These are phyloP conservation scores for Sclerurus mexicanus DNA, from an alignment of 2,113 vertebrate genomes.

Conservation along the genomic window DNA sequence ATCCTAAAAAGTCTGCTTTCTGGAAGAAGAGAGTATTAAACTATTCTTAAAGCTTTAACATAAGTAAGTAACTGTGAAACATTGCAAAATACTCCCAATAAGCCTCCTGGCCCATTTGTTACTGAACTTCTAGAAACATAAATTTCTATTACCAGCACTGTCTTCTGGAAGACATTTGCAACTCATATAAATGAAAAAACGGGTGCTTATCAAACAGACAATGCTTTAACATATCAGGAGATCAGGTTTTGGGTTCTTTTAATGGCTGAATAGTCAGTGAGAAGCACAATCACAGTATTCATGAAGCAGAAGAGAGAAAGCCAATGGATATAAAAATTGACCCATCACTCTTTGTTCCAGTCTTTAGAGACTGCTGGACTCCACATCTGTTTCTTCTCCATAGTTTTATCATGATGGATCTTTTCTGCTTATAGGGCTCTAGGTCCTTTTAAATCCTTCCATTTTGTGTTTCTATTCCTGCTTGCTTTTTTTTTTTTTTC, in stretches of 20 bases:
- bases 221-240: not conserved
- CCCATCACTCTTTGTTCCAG: slow-evolving; percentile 23
- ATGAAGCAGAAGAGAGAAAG: slow-evolving; percentile 21
- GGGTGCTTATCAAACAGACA: not conserved
- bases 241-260: not conserved
- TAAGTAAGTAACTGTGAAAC: not conserved
- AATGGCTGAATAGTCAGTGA: not conserved
- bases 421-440: slow-evolving; percentile 20
- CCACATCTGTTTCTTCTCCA: slow-evolving; percentile 53
- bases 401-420: slow-evolving; percentile 33
- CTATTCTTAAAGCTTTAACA: not conserved
- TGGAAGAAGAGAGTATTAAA: not conserved
- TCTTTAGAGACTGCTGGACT: slow-evolving; percentile 4
- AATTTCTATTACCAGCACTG: not conserved
- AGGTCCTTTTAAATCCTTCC: slow-evolving; percentile 36
- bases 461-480: slow-evolving; percentile 7
- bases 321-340: slow-evolving; percentile 22
- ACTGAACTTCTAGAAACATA: not conserved
- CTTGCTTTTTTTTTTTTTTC: not conserved
- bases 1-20: not conserved
- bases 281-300: slow-evolving; percentile 20
- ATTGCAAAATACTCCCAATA: not conserved
- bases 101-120: not conserved
- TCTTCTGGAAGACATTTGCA: slow-evolving; percentile 23
- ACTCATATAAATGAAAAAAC: slow-evolving; percentile 13